These are phyloP conservation scores for Tanaodytes sp. DNA, from an alignment of 2,888 invertebrate genomes.

Conservation along the genomic window DNA sequence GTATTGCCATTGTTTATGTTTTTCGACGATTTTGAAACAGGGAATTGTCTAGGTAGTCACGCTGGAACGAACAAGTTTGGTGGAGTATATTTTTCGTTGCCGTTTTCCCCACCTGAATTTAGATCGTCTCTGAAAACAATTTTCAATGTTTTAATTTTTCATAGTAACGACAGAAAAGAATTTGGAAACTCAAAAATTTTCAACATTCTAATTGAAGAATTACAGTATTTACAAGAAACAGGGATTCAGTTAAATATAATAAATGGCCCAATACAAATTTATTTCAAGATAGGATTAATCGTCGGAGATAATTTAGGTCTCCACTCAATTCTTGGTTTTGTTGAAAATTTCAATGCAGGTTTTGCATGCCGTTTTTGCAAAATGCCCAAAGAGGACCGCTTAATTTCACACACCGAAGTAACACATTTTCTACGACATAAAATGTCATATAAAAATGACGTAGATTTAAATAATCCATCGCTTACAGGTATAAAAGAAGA, in stretches of 20 bases:
- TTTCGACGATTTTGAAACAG: slow-evolving; percentile 33
- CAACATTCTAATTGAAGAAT: slow-evolving; percentile 17
- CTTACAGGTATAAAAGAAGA: neutral
- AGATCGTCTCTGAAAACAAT: slow-evolving; percentile 3
- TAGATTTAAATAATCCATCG: neutral
- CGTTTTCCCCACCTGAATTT: slow-evolving; percentile 31
- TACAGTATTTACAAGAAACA: slow-evolving; percentile 10
- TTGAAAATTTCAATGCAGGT: slow-evolving; percentile 18
- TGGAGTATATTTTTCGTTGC: slow-evolving; percentile 19
- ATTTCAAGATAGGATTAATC: slow-evolving; percentile 15
- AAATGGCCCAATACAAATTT: slow-evolving; percentile 16
- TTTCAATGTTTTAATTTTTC: slow-evolving; percentile 29
- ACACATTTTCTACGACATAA: neutral
- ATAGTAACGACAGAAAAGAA: slow-evolving; percentile 17
- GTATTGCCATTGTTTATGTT: slow-evolving; percentile 25
- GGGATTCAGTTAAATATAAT: slow-evolving; percentile 26
- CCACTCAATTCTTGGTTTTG: slow-evolving; percentile 4
- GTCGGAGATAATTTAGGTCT: slow-evolving; percentile 17
- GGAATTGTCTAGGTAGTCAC: slow-evolving; percentile 10
- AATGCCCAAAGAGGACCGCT: slow-evolving; percentile 4
- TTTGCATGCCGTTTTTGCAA: neutral
- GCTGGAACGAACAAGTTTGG: slow-evolving; percentile 18
- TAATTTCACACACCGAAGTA: neutral
- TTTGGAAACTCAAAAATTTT: slow-evolving; percentile 20
- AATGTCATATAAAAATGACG: slow-evolving; percentile 4